Conservation (phyloP, 2,888 invertebrate genomes). For the Palloptera scutellata region DNA sequence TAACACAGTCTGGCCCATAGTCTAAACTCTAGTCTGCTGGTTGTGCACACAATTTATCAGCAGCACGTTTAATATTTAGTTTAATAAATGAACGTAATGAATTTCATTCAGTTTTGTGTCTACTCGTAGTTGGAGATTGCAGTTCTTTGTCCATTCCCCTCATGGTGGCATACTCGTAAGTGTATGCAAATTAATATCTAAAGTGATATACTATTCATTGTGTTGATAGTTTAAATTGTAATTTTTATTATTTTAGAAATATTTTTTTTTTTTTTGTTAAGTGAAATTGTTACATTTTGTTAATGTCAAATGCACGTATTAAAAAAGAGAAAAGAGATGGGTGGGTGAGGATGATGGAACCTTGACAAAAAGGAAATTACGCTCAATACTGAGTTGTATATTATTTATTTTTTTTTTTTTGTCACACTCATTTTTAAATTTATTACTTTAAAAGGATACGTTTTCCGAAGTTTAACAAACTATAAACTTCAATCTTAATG, state of each 20-base stretch:
- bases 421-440: no score
- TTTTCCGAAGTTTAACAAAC: no score
- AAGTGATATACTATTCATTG: background rate
- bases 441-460: no score
- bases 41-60: background rate
- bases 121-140: background rate
- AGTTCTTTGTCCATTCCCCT: background rate
- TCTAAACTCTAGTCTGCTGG: conserved; percentile 7
- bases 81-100: no score
- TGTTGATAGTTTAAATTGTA: conserved; percentile 8
- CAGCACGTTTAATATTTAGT: background rate
- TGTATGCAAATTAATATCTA: conserved; percentile 3
- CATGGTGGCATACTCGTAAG: background rate
- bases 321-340: no score
- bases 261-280: background rate
- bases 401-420: no score
- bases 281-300: conserved; percentile 33
- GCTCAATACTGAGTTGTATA: no score
- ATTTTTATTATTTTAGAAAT: no score
- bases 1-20: conserved; percentile 28
- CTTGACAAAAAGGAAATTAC: no score
- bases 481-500: no score
- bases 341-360: no score
- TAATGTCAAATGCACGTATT: conserved; percentile 10
- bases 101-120: background rate